Conservation (phyloP, 2,113 vertebrate genomes). For the Erpornis zantholeuca region DNA sequence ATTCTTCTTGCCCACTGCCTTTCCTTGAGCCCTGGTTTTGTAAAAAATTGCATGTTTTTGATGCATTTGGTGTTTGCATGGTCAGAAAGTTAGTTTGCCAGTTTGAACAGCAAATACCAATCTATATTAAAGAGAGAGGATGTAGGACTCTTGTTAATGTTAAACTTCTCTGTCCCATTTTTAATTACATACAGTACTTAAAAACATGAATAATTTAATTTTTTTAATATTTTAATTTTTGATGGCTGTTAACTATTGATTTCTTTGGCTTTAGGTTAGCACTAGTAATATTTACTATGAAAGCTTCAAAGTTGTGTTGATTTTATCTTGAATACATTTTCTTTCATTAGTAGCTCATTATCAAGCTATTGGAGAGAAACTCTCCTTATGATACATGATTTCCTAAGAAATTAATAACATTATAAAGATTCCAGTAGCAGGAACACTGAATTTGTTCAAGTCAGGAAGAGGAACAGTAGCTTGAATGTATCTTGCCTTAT, state of each 20-base stretch:
- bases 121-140: background rate
- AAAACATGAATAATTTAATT: background rate
- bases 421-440: background rate
- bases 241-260: background rate
- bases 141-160: background rate
- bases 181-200: background rate
- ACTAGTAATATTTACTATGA: background rate
- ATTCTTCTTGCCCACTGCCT: background rate
- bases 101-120: background rate
- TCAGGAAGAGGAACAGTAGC: background rate
- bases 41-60: background rate
- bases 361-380: background rate
- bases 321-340: background rate
- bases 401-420: background rate
- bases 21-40: background rate
- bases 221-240: background rate
- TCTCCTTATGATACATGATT: background rate
- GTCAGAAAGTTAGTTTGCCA: background rate
- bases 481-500: background rate
- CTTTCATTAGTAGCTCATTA: background rate
- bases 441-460: background rate
- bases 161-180: background rate
- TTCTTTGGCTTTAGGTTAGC: background rate
- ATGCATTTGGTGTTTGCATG: background rate
- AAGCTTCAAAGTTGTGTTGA: background rate